Conservation (phyloP, 2,113 vertebrate species). For the Orthonyx spaldingii region DNA sequence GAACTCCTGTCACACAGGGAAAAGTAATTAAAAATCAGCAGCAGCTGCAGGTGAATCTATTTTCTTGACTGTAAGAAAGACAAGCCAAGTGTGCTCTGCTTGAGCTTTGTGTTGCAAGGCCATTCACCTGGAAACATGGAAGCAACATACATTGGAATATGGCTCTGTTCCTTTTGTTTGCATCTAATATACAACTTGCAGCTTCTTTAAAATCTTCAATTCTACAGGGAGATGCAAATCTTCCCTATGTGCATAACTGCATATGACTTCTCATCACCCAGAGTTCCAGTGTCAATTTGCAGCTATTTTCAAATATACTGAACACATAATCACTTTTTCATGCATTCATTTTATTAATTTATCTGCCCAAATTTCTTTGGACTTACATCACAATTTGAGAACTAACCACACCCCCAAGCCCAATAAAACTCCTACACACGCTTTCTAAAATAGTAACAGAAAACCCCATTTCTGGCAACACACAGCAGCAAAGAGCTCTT, state of each 20-base stretch:
- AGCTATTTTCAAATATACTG: neutral
- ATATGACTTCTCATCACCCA: neutral
- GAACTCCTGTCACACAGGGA: constrained; percentile 80
- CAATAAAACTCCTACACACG: neutral
- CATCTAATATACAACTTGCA: neutral
- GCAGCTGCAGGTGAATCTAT: neutral
- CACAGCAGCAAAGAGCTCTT: neutral
- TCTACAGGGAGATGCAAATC: neutral
- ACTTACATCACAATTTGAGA: neutral
- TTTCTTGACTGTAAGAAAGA: neutral
- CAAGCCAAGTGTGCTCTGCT: neutral
- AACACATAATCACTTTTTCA: neutral
- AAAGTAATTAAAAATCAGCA: neutral
- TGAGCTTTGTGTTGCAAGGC: neutral
- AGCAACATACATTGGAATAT: neutral
- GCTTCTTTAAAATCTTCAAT: neutral
- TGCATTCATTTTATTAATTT: neutral
- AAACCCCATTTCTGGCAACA: neutral
- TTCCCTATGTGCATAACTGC: neutral
- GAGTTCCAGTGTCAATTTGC: neutral
- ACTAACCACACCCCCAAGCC: neutral
- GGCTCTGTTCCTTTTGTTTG: neutral
- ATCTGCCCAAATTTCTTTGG: neutral
- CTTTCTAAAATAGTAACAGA: neutral
- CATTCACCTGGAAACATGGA: neutral